These are phyloP conservation scores for Danio tinwini DNA, from an alignment of 2,797 vertebrate species.

Conservation along the genomic window DNA sequence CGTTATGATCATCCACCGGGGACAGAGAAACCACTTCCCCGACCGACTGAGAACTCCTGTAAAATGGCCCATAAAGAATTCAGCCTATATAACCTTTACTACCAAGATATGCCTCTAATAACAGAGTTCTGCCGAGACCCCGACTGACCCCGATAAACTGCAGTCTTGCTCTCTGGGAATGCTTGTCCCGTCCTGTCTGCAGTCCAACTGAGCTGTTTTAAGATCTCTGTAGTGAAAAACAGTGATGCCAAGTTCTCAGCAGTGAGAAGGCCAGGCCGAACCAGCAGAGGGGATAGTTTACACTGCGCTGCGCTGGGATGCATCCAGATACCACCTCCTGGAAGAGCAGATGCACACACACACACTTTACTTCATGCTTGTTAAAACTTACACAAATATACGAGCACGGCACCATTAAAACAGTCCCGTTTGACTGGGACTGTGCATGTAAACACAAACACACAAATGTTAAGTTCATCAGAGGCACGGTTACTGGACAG, in stretches of 20 bases:
- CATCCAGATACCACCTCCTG: constrained; percentile 17
- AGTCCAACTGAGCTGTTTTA: constrained; percentile 30
- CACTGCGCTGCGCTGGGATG: background rate
- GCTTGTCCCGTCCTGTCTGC: background rate
- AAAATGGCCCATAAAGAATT: constrained; percentile 49
- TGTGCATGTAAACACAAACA: constrained; percentile 22
- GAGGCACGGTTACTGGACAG: constrained; percentile 25
- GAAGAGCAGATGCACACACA: background rate
- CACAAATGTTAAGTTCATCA: constrained; percentile 41
- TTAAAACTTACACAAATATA: constrained; percentile 45
- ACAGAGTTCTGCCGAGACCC: constrained; percentile 12
- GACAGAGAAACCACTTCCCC: constrained; percentile 40
- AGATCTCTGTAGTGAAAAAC: constrained; percentile 15
- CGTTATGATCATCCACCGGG: constrained; percentile 20
- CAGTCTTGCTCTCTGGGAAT: constrained; percentile 30
- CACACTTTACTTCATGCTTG: constrained; percentile 28
- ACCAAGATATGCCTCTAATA: constrained; percentile 24
- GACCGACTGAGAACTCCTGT: constrained; percentile 29
- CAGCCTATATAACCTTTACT: constrained; percentile 40
- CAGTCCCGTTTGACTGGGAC: background rate
- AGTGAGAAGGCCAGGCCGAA: constrained; percentile 35
- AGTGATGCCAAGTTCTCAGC: constrained; percentile 34
- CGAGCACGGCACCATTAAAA: constrained; percentile 42
- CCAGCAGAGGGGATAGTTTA: constrained; percentile 29
- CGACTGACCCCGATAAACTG: constrained; percentile 21